phyloP scores from a whole-genome alignment of 2,797 vertebrate genomes.

The Lerista edwardsae region DNA sequence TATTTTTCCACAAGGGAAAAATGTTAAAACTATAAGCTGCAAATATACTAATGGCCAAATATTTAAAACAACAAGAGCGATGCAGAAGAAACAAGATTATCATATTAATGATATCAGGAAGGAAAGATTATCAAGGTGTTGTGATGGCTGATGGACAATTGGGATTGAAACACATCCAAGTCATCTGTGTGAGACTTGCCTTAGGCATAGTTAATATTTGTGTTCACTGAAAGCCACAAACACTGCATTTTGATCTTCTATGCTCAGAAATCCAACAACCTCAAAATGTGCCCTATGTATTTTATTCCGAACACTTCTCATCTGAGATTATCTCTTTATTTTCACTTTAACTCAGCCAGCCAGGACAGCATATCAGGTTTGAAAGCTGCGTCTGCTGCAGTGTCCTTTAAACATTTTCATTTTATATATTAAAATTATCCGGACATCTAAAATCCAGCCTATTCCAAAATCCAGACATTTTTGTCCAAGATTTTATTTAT shows the following conservation, averaged over 20 bases:
- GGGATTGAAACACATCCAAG: not conserved
- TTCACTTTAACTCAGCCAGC: not conserved
- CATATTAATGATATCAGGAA: constrained; percentile 26
- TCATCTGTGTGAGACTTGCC: constrained; percentile 32
- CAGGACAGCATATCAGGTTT: not conserved
- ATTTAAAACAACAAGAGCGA: constrained; percentile 31
- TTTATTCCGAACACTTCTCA: not conserved
- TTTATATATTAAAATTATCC: no score
- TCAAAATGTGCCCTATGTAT: not conserved
- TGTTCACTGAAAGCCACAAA: constrained; percentile 17
- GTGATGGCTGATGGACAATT: constrained; percentile 36
- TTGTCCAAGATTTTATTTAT: no score
- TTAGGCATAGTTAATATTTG: constrained; percentile 19
- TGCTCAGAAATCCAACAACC: not conserved
- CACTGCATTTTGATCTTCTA: constrained; percentile 15
- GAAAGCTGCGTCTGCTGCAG: not conserved
- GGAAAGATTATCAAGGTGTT: constrained; percentile 37
- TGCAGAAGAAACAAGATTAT: constrained; percentile 24
- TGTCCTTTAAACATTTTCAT: not conserved
- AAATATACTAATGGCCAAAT: constrained; percentile 26
- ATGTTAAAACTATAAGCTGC: not conserved
- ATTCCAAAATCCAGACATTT: no score
- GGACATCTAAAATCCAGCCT: no score
- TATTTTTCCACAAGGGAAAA: constrained; percentile 40
- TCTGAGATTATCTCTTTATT: not conserved